Percentiles rank a stretch among this genome's conserved stretches.
Conservation (phyloP, 2,797 vertebrate species). For the Tragopan temminckii region DNA sequence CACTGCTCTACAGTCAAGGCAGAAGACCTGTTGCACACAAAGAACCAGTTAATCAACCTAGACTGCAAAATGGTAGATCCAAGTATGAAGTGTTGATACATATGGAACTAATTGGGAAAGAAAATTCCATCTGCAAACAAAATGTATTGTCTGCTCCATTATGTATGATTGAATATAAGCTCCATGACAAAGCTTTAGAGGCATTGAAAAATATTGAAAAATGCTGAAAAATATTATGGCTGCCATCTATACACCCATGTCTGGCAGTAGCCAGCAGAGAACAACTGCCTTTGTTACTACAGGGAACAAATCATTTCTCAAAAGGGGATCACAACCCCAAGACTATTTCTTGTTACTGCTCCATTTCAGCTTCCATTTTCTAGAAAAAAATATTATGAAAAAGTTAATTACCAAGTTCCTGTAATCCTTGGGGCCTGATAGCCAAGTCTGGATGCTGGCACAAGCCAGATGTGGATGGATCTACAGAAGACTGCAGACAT, state of each 20-base stretch:
- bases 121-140: not conserved
- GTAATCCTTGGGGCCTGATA: not conserved
- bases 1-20: not conserved
- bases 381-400: not conserved
- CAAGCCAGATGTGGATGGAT: not conserved
- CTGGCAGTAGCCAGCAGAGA: not conserved
- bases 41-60: not conserved
- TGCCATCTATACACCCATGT: not conserved
- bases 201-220: not conserved
- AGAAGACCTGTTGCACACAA: not conserved
- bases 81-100: not conserved
- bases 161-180: not conserved
- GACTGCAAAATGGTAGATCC: not conserved
- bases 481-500: not conserved
- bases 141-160: not conserved
- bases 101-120: not conserved
- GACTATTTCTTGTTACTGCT: not conserved
- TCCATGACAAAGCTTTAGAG: not conserved
- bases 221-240: not conserved
- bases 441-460: not conserved
- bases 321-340: not conserved
- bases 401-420: not conserved
- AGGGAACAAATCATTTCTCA: not conserved
- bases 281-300: not conserved
- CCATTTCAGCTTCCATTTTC: not conserved